Conservation (phyloP, 2,888 invertebrate species). For the Drosophila fulvimacula region DNA sequence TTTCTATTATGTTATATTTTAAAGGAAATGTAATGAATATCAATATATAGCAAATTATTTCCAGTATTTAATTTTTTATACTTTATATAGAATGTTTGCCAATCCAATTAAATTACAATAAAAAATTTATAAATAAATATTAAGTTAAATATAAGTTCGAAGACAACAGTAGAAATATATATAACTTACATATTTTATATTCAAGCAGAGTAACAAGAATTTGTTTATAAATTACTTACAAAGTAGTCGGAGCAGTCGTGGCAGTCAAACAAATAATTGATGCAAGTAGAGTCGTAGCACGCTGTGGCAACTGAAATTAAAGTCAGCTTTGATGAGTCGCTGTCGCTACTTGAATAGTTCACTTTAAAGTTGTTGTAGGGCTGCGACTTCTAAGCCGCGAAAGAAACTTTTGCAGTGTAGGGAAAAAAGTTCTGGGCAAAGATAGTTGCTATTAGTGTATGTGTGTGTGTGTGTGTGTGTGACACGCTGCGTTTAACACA, state of each 20-base stretch:
- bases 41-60: no score
- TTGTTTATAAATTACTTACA: background rate
- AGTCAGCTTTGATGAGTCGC: conserved; percentile 58
- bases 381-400: conserved; percentile 52
- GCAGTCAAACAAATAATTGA: conserved; percentile 17
- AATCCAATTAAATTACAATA: no score
- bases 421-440: conserved; percentile 51
- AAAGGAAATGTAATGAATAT: no score
- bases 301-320: conserved; percentile 58
- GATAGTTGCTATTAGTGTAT: conserved; percentile 3
- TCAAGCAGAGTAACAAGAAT: background rate
- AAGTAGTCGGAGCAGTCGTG: background rate
- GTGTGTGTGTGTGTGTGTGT: conserved; percentile 33
- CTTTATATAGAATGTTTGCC: no score
- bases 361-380: conserved; percentile 53
- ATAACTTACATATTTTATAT: no score
- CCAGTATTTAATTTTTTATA: no score
- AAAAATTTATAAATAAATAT: no score
- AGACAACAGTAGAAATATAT: no score
- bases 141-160: no score
- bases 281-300: background rate
- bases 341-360: conserved; percentile 42
- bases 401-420: conserved; percentile 55
- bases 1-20: no score
- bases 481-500: conserved; percentile 76